Evolutionary conservation across 2,888 invertebrate genomes (phyloP), one percentile per base, ranked within the genome.

Genomic region (Meganola albula): DNA sequence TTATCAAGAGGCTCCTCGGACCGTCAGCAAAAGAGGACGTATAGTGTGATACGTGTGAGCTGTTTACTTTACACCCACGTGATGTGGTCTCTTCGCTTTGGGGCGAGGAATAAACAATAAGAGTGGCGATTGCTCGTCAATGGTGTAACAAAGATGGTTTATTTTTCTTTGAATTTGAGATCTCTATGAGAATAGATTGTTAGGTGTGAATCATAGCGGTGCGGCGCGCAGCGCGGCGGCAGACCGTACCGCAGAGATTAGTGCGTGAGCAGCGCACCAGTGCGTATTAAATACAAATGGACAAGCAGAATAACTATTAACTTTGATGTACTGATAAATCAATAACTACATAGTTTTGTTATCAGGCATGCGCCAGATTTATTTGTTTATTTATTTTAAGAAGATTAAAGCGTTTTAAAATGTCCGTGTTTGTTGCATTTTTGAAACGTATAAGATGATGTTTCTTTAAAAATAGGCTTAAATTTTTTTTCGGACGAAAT

Each of bases 1-100:
- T 83, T 83, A 84, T 85, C 83, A 74, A 84, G 84, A 75, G 83
- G 74, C 79, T 77, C 78, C 74, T 75, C 71, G 72, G 75, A 84
- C 69, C 80, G 80, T 83, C 83, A 84, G 85, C 84, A 80, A 82
- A 83, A 83, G 79, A 79, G 78, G 79, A 74, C 75, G 73, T 71
- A 69, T 68, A 71, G 74, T 71, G 67, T 69, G 75, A 78, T 78
- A 65, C 63, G 76, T 69, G 75, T 66, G 74, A 76, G 77, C 45
- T 85, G 83, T 85, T 85, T 77, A 77, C 68, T 82, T 74, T 67
- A 77, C 83, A 62, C 85, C 84, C 82, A 85, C 83, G 73, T 63
- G 74, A 72, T 64, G 74, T 70, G 82, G 75, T 82, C 82, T 73
- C 71, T 66, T 70, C 73, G 70, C 77, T 75, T 74, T 72, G 66